These are phyloP conservation scores for Casuarius casuarius DNA, from an alignment of 2,113 vertebrate genomes.

Conservation along the genomic window DNA sequence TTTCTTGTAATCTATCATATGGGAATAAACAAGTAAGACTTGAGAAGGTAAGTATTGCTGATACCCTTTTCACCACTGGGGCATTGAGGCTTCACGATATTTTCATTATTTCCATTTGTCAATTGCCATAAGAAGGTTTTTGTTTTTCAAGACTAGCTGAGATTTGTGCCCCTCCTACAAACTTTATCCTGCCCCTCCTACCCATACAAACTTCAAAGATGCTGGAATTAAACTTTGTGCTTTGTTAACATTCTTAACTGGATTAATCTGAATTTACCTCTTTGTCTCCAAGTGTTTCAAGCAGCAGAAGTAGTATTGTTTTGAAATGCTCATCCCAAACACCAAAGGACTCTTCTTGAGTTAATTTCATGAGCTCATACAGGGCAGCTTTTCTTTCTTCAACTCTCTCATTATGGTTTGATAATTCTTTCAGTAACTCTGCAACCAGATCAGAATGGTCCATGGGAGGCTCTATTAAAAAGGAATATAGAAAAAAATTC, in stretches of 20 bases:
- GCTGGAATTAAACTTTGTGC: not conserved
- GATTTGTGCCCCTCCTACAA: not conserved
- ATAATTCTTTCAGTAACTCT: conserved; percentile 92
- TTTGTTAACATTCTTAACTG: not conserved
- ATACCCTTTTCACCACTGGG: not conserved
- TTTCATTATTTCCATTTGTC: not conserved
- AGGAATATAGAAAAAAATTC: not conserved
- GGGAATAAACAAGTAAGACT: not conserved
- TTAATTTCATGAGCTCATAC: conserved; percentile 90
- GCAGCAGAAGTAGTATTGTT: conserved; percentile 92
- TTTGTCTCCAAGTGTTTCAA: conserved; percentile 94
- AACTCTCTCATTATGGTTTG: conserved; percentile 93
- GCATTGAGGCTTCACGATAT: not conserved
- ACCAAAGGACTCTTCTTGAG: conserved; percentile 90
- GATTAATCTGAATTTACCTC: conserved; percentile 80
- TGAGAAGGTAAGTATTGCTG: not conserved
- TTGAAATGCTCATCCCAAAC: conserved; percentile 99
- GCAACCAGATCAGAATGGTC: conserved; percentile 94
- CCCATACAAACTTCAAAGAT: not conserved
- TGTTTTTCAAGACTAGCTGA: not conserved
- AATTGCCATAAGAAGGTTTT: not conserved
- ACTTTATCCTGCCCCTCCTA: not conserved
- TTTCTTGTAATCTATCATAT: accelerated
- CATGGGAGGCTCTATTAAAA: conserved; percentile 83
- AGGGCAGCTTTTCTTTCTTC: conserved; percentile 94